Evolutionary conservation across 2,113 vertebrate species (phyloP), one percentile per base, ranked within the genome.

Genomic region (mouse (Mus musculus)): DNA sequence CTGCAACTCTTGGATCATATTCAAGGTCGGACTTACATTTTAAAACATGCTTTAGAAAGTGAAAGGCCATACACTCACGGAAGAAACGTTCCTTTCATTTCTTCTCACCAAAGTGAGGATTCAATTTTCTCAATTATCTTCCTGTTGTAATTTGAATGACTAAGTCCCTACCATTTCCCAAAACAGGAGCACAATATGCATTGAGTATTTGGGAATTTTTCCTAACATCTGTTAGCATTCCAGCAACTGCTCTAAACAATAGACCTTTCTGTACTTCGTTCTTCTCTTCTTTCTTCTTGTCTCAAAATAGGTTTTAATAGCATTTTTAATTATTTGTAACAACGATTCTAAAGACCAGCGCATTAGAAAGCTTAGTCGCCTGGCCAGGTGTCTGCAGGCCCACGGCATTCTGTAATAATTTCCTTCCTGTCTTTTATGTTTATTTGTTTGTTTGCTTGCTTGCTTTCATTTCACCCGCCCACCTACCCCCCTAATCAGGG

Each of bases 301-400:
- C 46, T 87, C 67, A 67, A 91, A 91, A 96, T 93, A 91, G 30
- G 1, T 78, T 80, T 80, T 49, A 76, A 82, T 82, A 36, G 3
- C 19, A 87, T 78, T 82, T 91, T 89, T 52, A 73, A 95, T 86
- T 93, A 54, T 76, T 90, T 78, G 13, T 28, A 92, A 49, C 14
- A 76, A 65, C 73, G 28, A 11, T 86, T 91, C 39, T 52, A 56
- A 89, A 93, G 63, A 10, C 22, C 0, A 65, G 46, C 16, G 30
- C 26, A 42, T 75, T 85, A 36, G 52, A 73, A 87, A 24, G 81
- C 46, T 75, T 33, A 61, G 14, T 81, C 24, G 63, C 36, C 26
- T 22, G 69, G 11, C 33, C 61, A 36, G 42, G 20, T 84, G 56
- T 63, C 71, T 78, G 22, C 13, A 39, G 54, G 28, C 52, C 52